A percentile compares a stretch with the other conserved stretches of the same genome.
Evolutionary conservation across 2,888 invertebrate genomes (phyloP).

Genomic region (Sphecodes monilicornis): DNA sequence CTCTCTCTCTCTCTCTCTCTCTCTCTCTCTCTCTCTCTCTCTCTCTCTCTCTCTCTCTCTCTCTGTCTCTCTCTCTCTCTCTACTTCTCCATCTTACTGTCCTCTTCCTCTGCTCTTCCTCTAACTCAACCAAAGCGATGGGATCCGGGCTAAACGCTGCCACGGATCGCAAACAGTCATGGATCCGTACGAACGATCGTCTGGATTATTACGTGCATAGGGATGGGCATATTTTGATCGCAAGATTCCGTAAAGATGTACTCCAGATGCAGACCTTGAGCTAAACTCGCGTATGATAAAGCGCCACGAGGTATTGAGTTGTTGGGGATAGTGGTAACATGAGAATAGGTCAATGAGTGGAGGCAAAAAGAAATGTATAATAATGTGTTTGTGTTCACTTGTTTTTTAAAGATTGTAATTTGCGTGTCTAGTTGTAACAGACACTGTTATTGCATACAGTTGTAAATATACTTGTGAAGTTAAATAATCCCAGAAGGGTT

Average conservation of each 20-base stretch:
- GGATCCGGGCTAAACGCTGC: neutral
- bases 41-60: neutral
- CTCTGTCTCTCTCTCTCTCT: neutral
- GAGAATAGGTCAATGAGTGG: neutral
- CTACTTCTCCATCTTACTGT: too few species aligned
- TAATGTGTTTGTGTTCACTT: too few species aligned
- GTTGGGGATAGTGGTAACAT: neutral
- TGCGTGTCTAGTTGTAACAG: too few species aligned
- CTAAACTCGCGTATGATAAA: neutral
- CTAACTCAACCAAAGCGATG: neutral
- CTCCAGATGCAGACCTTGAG: neutral
- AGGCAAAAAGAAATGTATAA: too few species aligned
- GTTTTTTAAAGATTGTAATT: too few species aligned
- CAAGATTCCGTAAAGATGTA: neutral
- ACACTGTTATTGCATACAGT: too few species aligned
- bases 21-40: neutral
- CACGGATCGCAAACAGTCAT: slow-evolving; percentile 5
- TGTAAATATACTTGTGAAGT: too few species aligned
- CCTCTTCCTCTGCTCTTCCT: neutral
- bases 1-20: neutral
- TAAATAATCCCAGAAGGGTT: too few species aligned
- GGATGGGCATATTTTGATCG: neutral
- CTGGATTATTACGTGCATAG: neutral
- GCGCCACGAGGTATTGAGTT: neutral
- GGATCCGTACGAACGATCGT: neutral